Evolutionary conservation across 2,113 vertebrate species (phyloP), one percentile per base, ranked within the genome.

Genomic region (Eurystomus gularis): DNA sequence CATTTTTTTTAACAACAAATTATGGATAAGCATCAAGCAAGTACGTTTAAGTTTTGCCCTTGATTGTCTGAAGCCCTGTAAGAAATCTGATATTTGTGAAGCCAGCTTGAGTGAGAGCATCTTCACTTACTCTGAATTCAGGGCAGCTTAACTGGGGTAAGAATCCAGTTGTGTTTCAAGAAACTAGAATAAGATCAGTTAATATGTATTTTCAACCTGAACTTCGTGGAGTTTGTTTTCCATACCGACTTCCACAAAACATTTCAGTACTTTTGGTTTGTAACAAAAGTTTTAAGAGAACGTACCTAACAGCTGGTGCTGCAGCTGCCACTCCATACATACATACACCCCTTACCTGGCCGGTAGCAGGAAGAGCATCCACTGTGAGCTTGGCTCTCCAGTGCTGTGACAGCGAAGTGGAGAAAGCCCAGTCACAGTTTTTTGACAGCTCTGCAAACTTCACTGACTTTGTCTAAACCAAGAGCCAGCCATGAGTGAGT

Each of bases 291-390:
- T 42, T 42, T 42, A 42, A 42, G 42, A 12, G 42, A 42, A 12
- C 42, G 15, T 42, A 42, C 42, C 42, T 42, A 42, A 11, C 42
- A 42, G 42, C 42, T 42, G 42, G 35, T 72, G 75, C 46, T 5
- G 3, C 48, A 91, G 48, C 51, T 87, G 20, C 48, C 35, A n/a
- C 35, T 23, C 35, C 17, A 20, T 15, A 42, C 42, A 15, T 39
- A 55, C 13, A 1, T n/a, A 9, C 4, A 35, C 9, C 16, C 29
- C 35, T 61, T n/a, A 23, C 29, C 35, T 78, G 51, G 13, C 31
- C 1, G 2, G 44, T 12, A 10, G 10, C 0, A 1, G 46, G 54
- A 72, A 29, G n/a, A 52, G 19, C 4, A 6, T 54, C 25, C 0
- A 0, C 55, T 61, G 20, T 29, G 58, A 65, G 33, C 69, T 37